phyloP scores from a whole-genome alignment of 2,113 vertebrate genomes.

The Athene noctua region DNA sequence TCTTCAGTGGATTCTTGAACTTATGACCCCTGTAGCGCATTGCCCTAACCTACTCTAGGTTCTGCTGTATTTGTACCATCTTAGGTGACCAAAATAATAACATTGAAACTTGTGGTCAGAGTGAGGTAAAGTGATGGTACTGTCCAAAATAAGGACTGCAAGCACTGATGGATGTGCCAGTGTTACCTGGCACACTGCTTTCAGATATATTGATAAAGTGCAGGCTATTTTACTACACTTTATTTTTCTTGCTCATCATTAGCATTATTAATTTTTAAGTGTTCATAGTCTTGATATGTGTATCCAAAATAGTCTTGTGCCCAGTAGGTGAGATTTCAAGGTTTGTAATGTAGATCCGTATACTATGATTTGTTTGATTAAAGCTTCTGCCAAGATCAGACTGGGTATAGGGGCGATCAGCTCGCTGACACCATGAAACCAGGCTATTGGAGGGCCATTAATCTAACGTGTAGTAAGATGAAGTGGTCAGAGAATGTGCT shows the following conservation, averaged over 20 bases:
- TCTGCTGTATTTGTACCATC: background rate
- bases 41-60: background rate
- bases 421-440: background rate
- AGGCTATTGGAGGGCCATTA: background rate
- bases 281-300: background rate
- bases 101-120: background rate
- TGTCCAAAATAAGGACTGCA: background rate
- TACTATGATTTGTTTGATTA: background rate
- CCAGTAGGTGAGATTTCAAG: background rate
- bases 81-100: background rate
- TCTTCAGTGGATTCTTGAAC: background rate
- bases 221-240: background rate
- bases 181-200: background rate
- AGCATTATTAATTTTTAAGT: background rate
- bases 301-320: background rate
- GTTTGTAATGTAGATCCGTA: background rate
- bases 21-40: rapidly evolving
- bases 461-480: background rate
- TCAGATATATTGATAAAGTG: background rate
- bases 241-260: background rate
- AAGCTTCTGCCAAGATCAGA: background rate
- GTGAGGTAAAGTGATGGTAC: background rate
- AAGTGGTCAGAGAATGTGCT: background rate
- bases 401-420: rapidly evolving
- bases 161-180: background rate